Evolutionary conservation across 2,113 vertebrate genomes (phyloP).

Genomic region (Petrocephalus zakoni): DNA sequence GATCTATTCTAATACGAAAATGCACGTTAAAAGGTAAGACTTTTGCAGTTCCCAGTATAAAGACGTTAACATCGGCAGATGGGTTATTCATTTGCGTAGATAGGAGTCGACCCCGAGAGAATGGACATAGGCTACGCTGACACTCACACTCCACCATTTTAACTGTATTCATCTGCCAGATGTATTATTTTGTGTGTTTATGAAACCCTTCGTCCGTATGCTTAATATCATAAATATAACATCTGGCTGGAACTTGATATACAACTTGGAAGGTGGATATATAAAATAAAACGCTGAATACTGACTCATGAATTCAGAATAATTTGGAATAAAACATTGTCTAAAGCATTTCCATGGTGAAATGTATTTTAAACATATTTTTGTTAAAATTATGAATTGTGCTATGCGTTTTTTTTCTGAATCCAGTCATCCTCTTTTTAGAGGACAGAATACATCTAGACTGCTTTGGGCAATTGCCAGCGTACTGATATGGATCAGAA

Average conservation of each 20-base stretch:
- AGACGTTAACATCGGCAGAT: neutral
- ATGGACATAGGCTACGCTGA: neutral
- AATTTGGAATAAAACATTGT: neutral
- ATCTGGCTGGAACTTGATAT: neutral
- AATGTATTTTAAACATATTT: neutral
- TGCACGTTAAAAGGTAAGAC: neutral
- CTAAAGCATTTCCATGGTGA: neutral
- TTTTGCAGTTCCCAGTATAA: neutral
- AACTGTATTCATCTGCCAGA: neutral
- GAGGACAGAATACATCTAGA: neutral
- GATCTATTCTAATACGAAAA: neutral
- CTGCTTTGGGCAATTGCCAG: neutral
- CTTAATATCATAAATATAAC: neutral
- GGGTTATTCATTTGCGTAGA: neutral
- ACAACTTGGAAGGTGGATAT: neutral
- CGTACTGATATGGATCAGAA: slow-evolving; percentile 11
- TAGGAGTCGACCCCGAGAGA: neutral
- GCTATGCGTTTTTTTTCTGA: neutral
- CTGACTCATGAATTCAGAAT: neutral
- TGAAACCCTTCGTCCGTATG: neutral
- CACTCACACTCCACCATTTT: neutral
- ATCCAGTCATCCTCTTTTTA: neutral
- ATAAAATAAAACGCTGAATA: neutral
- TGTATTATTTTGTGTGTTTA: neutral
- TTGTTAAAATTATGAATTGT: neutral